Base-by-base conservation (phyloP, 2,113 vertebrate species). In the Acrocephalus arundinaceus region DNA sequence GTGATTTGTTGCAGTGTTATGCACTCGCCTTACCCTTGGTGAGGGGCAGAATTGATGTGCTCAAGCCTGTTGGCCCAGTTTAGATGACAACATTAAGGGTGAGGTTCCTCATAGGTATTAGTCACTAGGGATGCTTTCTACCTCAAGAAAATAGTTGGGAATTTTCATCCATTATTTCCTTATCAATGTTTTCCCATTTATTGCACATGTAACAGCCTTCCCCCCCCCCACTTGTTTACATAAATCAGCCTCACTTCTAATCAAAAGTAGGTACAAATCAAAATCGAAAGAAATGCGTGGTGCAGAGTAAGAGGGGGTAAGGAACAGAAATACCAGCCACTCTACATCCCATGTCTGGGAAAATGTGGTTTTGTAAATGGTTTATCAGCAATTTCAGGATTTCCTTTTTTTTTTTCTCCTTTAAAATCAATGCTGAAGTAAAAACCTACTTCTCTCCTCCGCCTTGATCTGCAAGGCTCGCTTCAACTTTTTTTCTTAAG, bases 141-240 rank as follows among this genome's bases (percentile, higher is more conserved):
- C 7, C 3, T 49, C 6, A 21, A 41, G 43, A 25, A 92, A 76
- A 7, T 9, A 72, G 7, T 2, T 48, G 41, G 39, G 10, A 9
- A 57, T 63, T 89, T 88, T 71, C 27, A 80, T 35, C 9, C 16
- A 25, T 25, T 45, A 73, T 24, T 86, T 74, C 22, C 30, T 80
- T 58, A 63, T 5, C 15, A 63, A 49, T 4, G 4, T 46, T 52
- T 81, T 45, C 31, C 27, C 31, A 30, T 48, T 91, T 63, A 67
- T 19, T 45, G 22, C 15, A 77, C 15, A 48, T 0, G 0, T 10
- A 68, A 59, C 11, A 39, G 35, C 3, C 31, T 30, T 68, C 20
- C 10, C 6, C 0, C 4, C 8, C 3, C 30, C 54, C 52, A 33
- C 17, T 19, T 41, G 3, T 28, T 59, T 14, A 30, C 14, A 33